phyloP scores from a whole-genome alignment of 2,888 invertebrate genomes.

The Limnephilus marmoratus region DNA sequence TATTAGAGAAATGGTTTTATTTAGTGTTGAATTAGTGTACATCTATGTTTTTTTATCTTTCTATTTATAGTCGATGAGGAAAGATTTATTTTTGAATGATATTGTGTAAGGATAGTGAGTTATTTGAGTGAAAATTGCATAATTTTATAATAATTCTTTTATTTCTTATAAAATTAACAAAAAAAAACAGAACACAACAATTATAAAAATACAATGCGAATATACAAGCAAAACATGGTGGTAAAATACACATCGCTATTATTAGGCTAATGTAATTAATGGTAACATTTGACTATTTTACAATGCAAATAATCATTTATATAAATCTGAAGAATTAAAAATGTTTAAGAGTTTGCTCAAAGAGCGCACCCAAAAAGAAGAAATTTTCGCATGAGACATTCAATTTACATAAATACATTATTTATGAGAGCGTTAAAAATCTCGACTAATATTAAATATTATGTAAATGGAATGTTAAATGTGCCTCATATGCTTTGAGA shows the following conservation, averaged over 20 bases:
- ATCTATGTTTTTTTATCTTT: background rate
- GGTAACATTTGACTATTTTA: constrained; percentile 2
- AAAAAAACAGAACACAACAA: constrained; percentile 1
- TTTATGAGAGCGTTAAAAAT: background rate
- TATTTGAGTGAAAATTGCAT: background rate
- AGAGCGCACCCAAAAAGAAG: constrained; percentile 10
- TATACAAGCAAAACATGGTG: constrained; percentile 19
- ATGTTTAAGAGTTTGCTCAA: background rate
- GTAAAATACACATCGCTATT: constrained; percentile 21
- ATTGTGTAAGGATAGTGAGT: background rate
- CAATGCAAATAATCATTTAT: constrained; percentile 5
- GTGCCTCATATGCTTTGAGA: constrained; percentile 21
- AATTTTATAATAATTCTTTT: constrained; percentile 6
- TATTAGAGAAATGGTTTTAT: background rate
- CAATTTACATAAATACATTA: constrained; percentile 18
- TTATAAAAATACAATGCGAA: constrained; percentile 28
- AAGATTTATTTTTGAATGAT: background rate
- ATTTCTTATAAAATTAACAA: constrained; percentile 17
- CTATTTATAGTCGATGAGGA: background rate
- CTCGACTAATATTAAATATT: background rate
- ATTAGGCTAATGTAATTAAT: constrained; percentile 15
- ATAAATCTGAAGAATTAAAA: background rate
- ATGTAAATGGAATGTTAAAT: constrained; percentile 15
- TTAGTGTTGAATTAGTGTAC: background rate
- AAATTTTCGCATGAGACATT: background rate